These are phyloP conservation scores for Centropyge bicolor DNA, from an alignment of 2,797 vertebrate species.

Conservation along the genomic window DNA sequence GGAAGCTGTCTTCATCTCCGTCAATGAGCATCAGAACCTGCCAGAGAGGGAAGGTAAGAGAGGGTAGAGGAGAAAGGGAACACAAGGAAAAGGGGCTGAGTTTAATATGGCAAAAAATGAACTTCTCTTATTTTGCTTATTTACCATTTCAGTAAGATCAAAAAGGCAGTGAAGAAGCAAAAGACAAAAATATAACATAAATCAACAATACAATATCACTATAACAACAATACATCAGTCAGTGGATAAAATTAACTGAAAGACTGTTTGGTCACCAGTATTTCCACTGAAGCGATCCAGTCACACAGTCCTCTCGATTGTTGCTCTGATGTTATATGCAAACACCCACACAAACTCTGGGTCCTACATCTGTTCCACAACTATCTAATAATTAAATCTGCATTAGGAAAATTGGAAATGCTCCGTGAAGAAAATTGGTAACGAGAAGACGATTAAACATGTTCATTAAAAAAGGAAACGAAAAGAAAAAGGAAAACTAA, in stretches of 20 bases:
- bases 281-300: too few relatives aligned
- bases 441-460: neutral
- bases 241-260: neutral
- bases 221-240: neutral
- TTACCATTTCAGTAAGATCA: neutral
- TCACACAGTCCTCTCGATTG: neutral
- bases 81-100: neutral
- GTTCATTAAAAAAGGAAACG: too few relatives aligned
- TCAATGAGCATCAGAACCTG: constrained; percentile 92
- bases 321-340: neutral
- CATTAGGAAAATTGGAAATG: neutral
- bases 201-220: neutral
- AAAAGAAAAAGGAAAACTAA: too few relatives aligned
- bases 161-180: neutral
- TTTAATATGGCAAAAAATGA: neutral
- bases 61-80: neutral
- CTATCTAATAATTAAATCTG: neutral
- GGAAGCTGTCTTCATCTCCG: constrained; percentile 83
- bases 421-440: neutral
- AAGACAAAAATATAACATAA: neutral
- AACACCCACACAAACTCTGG: neutral
- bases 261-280: too few relatives aligned
- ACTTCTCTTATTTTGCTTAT: neutral
- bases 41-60: neutral
- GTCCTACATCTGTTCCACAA: neutral